Evolutionary conservation across 2,888 invertebrate genomes (phyloP), one percentile per base, ranked within the genome.

Genomic region (Acanthosoma haemorrhoidale): DNA sequence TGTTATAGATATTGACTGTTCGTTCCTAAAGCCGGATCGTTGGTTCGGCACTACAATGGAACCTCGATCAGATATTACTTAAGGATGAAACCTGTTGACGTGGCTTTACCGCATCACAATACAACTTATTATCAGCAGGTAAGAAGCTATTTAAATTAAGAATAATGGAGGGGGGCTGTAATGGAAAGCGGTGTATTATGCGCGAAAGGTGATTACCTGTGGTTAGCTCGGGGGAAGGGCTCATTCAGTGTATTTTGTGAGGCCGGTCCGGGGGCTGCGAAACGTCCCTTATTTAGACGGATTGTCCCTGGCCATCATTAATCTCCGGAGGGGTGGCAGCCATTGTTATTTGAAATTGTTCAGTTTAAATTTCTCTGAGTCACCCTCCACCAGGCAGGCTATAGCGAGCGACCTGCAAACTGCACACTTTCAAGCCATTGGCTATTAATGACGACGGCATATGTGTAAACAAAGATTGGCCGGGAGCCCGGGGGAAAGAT

Each of bases 391-490:
- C 66, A 25, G 15, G 4, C 41, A 39, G 66, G 39, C 43, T 29
- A 66, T 51, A 25, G 29, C 51, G 51, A 25, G 13, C 51, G 25
- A 25, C n/a, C n/a, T 51, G 51, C 21, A 25, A n/a, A 51, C 51
- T 25, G 25, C 4, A n/a, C n/a, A n/a, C n/a, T n/a, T n/a, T n/a
- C n/a, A n/a, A n/a, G 51, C 51, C 51, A 51, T 51, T 51, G 51
- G 34, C n/a, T 21, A 61, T 32, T 36, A 21, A 34, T 36, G 71
- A 6, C 8, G 15, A 18, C 16, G 66, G 68, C 70, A 72, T 72
- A 63, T 72, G 72, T 72, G 72, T 72, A 70, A 72, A 72, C 70
- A 72, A 25, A 70, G 70, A 72, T 70, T 72, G 60, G 72, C 51
- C 63, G 43, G 61, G 63, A 58, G 60, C 70, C 51, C 63, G 43